Percentiles rank a stretch among this genome's conserved stretches.
Conservation (phyloP, 2,113 vertebrate species). For the Taurulus bubalis region DNA sequence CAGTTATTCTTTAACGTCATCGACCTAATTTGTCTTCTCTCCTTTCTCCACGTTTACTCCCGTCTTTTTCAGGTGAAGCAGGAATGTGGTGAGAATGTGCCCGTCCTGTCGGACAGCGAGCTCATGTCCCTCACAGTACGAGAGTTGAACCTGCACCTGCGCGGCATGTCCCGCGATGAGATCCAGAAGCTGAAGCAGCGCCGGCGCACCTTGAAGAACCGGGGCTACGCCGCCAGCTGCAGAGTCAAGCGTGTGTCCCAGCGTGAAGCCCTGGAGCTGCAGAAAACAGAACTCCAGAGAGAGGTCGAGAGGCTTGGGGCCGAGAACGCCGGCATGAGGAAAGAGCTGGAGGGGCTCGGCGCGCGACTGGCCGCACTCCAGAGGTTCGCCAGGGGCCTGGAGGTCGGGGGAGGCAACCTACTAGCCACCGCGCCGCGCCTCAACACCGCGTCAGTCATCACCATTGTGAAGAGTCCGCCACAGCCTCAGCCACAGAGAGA, state of each 20-base stretch:
- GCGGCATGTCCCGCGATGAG: constrained; percentile 95
- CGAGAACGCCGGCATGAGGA: constrained; percentile 97
- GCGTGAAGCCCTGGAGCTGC: constrained; percentile 98
- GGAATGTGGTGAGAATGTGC: constrained; percentile 97
- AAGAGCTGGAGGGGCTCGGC: constrained; percentile 96
- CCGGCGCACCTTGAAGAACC: constrained; percentile 95
- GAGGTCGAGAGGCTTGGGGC: constrained; percentile 97
- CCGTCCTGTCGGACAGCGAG: constrained; percentile 95
- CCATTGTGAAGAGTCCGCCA: constrained; percentile 94
- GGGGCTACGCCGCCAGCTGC: constrained; percentile 97
- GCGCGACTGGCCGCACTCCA: constrained; percentile 96
- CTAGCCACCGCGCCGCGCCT: constrained; percentile 91
- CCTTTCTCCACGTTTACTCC: background rate
- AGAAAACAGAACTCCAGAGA: constrained; percentile 95
- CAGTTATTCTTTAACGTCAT: background rate
- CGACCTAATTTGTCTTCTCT: background rate
- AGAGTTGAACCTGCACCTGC: constrained; percentile 97
- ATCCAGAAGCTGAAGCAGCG: constrained; percentile 98
- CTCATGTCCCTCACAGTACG: constrained; percentile 98
- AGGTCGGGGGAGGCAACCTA: constrained; percentile 86
- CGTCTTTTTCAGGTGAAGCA: constrained; percentile 90
- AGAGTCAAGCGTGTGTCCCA: constrained; percentile 96
- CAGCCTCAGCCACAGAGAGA: constrained; percentile 84
- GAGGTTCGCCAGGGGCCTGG: constrained; percentile 95
- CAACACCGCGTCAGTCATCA: constrained; percentile 91